Percentiles rank a stretch among this genome's conserved stretches.
Conservation (phyloP, 2,113 vertebrate species). For the Rhodinocichla rosea region DNA sequence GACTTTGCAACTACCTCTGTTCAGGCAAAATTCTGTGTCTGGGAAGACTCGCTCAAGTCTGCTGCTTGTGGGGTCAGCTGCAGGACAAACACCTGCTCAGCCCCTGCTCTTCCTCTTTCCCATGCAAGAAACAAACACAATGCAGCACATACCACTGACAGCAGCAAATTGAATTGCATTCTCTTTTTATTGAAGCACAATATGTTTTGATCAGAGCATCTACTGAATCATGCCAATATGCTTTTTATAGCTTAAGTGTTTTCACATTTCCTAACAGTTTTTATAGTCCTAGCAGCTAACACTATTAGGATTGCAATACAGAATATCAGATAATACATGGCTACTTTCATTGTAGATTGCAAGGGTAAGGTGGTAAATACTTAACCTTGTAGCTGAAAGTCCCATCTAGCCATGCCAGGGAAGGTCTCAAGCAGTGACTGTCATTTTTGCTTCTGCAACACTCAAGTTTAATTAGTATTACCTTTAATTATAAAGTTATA, state of each 20-base stretch:
- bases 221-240: not conserved
- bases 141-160: not conserved
- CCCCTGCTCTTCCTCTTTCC: not conserved
- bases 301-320: not conserved
- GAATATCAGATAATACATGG: not conserved
- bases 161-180: not conserved
- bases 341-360: not conserved
- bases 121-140: not conserved
- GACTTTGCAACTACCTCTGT: not conserved
- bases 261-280: not conserved
- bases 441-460: constrained; percentile 25
- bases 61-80: not conserved
- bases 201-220: not conserved
- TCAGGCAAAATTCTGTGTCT: not conserved
- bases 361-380: constrained; percentile 9
- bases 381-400: constrained; percentile 72
- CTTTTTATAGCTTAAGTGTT: not conserved
- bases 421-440: constrained; percentile 30
- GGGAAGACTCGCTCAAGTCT: not conserved
- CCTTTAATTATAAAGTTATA: not conserved
- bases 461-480: not conserved
- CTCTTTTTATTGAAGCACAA: not conserved
- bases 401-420: constrained; percentile 51
- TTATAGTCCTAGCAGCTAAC: not conserved
- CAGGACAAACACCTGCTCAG: not conserved